Base-by-base conservation (phyloP, 2,113 vertebrate genomes). In the Bolborhynchus lineola region DNA sequence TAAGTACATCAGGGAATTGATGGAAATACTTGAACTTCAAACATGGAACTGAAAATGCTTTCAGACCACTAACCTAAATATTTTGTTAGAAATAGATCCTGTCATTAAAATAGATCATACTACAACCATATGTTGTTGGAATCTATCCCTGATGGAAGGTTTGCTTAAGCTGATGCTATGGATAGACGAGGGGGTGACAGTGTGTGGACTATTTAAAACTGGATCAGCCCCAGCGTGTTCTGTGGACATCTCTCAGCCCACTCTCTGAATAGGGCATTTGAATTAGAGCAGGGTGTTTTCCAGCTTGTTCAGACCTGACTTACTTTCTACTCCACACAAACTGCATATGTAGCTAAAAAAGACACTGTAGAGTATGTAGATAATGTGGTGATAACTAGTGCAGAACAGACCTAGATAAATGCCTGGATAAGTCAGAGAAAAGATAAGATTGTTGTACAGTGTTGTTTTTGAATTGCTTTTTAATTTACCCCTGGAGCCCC, bases 401-500 rank as follows among this genome's bases (percentile, higher is more conserved):
- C 79, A 79, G 92, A 76, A n/a, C 65, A 90, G 69, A 75, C 26
- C 47, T 35, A 71, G 86, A 94, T 78, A 81, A 94, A 91, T 74
- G 69, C 42, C 64, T 72, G 68, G 90, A 62, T 93, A 81, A 96
- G 55, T 28, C 52, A 68, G 52, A 35, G 55, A 23, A 77, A 89
- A 75, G 50, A 86, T 70, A 90, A 95, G 88, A 79, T 88, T 90
- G 64, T 92, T 96, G 88, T 86, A 81, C 24, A 31, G 35, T 84
- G 35, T 72, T 93, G 69, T 84, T 93, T 75, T 64, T 47, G 7
- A 94, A 95, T 92, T 78, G 86, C 80, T 95, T 86, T 95, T 95
- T 94, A 91, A 96, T 96, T 95, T 91, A 69, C 77, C 88, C 83
- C 79, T 50, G 62, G 83, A 91, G 92, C 88, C 81, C 44, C n/a